A percentile compares a stretch with the other conserved stretches of the same genome.
Evolutionary conservation across 2,797 vertebrate genomes (phyloP).

Genomic region (Gymnodraco acuticeps): DNA sequence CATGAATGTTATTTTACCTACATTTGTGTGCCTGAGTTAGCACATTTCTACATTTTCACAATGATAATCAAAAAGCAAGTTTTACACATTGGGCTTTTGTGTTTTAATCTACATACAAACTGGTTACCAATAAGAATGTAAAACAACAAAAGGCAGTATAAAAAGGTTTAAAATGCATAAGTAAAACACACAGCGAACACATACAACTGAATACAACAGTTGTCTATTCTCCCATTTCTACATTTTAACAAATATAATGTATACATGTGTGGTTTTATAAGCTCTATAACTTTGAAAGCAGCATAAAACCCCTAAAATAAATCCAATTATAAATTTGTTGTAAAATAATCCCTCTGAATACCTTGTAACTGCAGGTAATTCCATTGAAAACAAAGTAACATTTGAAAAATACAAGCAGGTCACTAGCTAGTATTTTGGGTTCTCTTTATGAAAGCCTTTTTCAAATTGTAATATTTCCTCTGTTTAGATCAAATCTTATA

Average conservation of each 20-base stretch:
- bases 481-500: neutral
- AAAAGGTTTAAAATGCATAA: too few species aligned
- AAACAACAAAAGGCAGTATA: too few species aligned
- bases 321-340: neutral
- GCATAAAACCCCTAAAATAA: neutral
- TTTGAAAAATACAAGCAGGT: constrained; percentile 16
- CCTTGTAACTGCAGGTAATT: neutral
- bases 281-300: neutral
- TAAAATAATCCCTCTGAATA: neutral
- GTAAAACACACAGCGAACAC: too few species aligned
- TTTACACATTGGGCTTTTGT: too few species aligned
- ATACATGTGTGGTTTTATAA: neutral
- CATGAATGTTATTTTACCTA: neutral
- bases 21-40: too few species aligned
- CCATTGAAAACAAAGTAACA: neutral
- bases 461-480: neutral
- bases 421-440: neutral
- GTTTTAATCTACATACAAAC: too few species aligned
- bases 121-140: too few species aligned
- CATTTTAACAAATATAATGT: too few species aligned
- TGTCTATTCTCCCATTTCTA: too few species aligned
- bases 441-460: neutral
- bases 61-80: neutral
- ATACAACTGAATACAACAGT: too few species aligned
- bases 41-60: too few species aligned